phyloP scores from a whole-genome alignment of 1,140 invertebrate species.

The Cyphomyrmex costatus region DNA sequence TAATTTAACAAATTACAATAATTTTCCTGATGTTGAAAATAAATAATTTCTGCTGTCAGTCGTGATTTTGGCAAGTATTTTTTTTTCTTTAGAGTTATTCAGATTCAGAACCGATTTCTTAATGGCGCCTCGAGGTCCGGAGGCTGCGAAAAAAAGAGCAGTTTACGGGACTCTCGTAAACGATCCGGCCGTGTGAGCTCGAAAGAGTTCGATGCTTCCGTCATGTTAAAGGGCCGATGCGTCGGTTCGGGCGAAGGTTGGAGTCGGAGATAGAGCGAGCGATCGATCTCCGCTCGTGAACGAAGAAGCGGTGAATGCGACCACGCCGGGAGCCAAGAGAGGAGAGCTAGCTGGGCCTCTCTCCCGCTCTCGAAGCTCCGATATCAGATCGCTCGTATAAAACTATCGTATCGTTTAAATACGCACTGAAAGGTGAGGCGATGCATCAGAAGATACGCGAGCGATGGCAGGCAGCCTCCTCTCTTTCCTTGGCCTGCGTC shows the following conservation, averaged over 20 bases:
- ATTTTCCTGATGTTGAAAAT: neutral
- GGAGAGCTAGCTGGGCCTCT: slow-evolving; percentile 69
- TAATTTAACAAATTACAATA: neutral
- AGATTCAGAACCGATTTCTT: neutral
- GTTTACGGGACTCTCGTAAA: slow-evolving; percentile 29
- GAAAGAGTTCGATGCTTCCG: slow-evolving; percentile 46
- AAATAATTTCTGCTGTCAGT: neutral
- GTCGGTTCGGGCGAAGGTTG: neutral
- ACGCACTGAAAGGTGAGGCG: slow-evolving; percentile 88
- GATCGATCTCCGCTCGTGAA: slow-evolving; percentile 26
- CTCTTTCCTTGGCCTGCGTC: slow-evolving; percentile 55
- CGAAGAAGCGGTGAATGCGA: slow-evolving; percentile 33
- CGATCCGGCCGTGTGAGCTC: slow-evolving; percentile 30
- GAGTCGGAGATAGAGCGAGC: slow-evolving; percentile 2
- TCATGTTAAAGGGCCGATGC: slow-evolving; percentile 55
- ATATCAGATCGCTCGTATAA: slow-evolving; percentile 87
- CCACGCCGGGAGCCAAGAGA: slow-evolving; percentile 63
- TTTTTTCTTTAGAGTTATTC: slow-evolving; percentile 7
- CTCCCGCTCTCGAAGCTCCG: slow-evolving; percentile 82
- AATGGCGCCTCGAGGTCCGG: neutral
- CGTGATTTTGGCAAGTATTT: neutral
- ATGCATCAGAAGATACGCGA: slow-evolving; percentile 87
- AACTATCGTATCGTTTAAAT: slow-evolving; percentile 88
- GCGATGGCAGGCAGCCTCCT: slow-evolving; percentile 83
- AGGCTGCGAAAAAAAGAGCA: slow-evolving; percentile 27